phyloP scores from a whole-genome alignment of 2,797 vertebrate genomes.

The Sebastes minor region DNA sequence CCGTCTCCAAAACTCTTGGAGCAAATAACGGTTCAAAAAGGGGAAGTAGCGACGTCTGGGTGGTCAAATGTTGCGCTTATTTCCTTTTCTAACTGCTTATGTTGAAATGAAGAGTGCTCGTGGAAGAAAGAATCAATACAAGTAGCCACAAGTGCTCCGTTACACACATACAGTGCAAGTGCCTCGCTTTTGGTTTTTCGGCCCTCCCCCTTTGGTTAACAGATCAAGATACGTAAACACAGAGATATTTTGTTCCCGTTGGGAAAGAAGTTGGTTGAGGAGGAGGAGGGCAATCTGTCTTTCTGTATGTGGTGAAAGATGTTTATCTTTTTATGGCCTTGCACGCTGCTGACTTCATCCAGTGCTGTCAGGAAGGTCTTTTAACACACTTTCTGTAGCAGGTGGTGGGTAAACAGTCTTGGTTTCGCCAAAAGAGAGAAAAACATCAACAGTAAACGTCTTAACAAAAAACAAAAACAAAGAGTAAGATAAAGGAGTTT shows the following conservation, averaged over 20 bases:
- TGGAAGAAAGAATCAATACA: slow-evolving; percentile 20
- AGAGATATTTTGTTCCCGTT: slow-evolving; percentile 37
- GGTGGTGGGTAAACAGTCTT: slow-evolving; percentile 52
- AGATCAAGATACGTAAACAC: slow-evolving; percentile 38
- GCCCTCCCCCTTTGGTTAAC: slow-evolving; percentile 48
- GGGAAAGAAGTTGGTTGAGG: slow-evolving; percentile 11
- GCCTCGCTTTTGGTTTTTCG: slow-evolving; percentile 66
- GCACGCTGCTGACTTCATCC: slow-evolving; percentile 14
- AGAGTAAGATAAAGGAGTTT: slow-evolving; percentile 63
- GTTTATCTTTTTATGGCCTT: slow-evolving; percentile 17
- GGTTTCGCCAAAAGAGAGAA: slow-evolving; percentile 18
- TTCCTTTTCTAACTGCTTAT: not conserved
- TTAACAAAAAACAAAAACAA: slow-evolving; percentile 36
- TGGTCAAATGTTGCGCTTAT: not conserved
- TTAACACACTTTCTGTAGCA: slow-evolving; percentile 19
- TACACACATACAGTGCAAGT: slow-evolving; percentile 57
- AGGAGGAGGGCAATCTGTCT: slow-evolving; percentile 41
- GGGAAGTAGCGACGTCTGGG: not conserved
- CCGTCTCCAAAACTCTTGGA: not conserved
- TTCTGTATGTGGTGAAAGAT: slow-evolving; percentile 20
- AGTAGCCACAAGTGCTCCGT: slow-evolving; percentile 44
- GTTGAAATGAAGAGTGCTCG: not conserved
- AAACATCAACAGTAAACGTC: slow-evolving; percentile 50
- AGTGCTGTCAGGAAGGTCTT: slow-evolving; percentile 32
- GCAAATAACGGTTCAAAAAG: not conserved